phyloP scores from a whole-genome alignment of 2,888 invertebrate species.

The Physocephala rufipes region DNA sequence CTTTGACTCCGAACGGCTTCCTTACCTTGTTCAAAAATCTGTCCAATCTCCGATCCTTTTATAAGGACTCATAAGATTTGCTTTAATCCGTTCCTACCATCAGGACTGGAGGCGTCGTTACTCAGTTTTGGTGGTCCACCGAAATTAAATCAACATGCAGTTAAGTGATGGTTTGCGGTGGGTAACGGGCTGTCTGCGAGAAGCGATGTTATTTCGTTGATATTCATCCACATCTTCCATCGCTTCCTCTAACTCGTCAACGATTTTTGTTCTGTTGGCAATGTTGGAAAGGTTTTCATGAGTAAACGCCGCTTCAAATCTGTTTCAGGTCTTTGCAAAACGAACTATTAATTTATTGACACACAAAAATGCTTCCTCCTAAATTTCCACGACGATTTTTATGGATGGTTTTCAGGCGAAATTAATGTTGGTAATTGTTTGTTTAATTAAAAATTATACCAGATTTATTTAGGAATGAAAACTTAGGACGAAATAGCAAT shows the following conservation, averaged over 20 bases:
- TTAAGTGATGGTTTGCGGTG: slow-evolving; percentile 22
- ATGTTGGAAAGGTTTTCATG: background rate
- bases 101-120: too few species aligned
- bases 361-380: background rate
- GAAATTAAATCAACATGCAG: slow-evolving; percentile 43
- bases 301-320: too few species aligned
- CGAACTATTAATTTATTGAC: slow-evolving; percentile 29
- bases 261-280: too few species aligned
- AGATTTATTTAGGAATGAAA: background rate
- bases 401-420: background rate
- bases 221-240: background rate
- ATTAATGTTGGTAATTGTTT: background rate
- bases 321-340: background rate
- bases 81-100: background rate
- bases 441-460: background rate
- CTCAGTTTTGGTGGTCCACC: background rate
- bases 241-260: background rate
- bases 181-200: slow-evolving; percentile 13
- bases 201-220: too few species aligned
- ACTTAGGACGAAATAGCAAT: too few species aligned
- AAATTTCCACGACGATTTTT: background rate
- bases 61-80: slow-evolving; percentile 36
- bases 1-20: slow-evolving; percentile 23
- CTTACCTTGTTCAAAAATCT: too few species aligned
- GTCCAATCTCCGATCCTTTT: too few species aligned